Percentiles rank a stretch among this genome's conserved stretches.
Evolutionary conservation across 2,888 invertebrate species (phyloP).

Genomic region (Brachynemurus nebulosus): DNA sequence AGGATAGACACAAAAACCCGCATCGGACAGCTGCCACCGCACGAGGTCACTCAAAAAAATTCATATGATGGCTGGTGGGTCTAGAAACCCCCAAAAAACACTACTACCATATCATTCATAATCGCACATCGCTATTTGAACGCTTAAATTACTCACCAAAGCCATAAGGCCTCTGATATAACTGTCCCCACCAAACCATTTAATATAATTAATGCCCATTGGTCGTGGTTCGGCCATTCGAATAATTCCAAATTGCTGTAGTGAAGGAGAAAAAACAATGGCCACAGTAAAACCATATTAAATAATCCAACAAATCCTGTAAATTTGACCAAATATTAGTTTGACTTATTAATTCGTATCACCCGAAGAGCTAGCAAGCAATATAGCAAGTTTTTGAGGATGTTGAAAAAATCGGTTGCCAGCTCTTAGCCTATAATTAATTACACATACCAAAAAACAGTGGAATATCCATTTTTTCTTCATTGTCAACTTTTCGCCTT

Average conservation of each 20-base stretch:
- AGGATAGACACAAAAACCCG: too few species aligned
- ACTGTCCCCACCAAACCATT: constrained; percentile 87
- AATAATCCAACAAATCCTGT: constrained; percentile 88
- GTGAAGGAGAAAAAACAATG: constrained; percentile 75
- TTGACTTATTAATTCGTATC: neutral
- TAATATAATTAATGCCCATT: constrained; percentile 64
- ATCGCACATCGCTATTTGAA: too few species aligned
- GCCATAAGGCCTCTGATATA: constrained; percentile 81
- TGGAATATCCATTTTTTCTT: constrained; percentile 88
- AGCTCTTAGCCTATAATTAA: too few species aligned
- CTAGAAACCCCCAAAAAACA: too few species aligned
- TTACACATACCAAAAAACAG: constrained; percentile 71
- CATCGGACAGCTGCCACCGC: too few species aligned
- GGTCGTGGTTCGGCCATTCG: constrained; percentile 68
- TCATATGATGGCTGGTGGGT: too few species aligned
- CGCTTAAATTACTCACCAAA: constrained; percentile 61
- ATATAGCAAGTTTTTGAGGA: too few species aligned
- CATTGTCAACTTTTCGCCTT: constrained; percentile 73
- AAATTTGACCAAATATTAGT: constrained; percentile 18
- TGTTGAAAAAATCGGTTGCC: too few species aligned
- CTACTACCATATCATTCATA: too few species aligned
- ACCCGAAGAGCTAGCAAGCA: neutral
- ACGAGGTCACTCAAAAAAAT: too few species aligned
- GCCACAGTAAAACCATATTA: constrained; percentile 79
- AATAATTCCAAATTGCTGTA: constrained; percentile 70